These are phyloP conservation scores for Campopleginae sp. DNA, from an alignment of 2,888 invertebrate species.

Conservation along the genomic window DNA sequence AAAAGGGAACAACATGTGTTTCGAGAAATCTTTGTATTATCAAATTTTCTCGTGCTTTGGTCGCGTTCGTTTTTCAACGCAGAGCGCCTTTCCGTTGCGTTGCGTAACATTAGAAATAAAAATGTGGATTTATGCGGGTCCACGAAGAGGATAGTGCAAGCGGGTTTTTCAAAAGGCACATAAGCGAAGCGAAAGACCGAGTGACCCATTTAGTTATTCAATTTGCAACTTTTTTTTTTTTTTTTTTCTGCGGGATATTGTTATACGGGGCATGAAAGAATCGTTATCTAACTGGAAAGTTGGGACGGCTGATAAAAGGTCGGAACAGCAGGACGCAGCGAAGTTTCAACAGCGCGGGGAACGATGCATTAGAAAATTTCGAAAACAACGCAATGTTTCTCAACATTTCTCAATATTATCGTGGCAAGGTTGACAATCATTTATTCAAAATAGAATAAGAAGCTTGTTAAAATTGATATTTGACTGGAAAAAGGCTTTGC, in stretches of 20 bases:
- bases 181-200: not conserved
- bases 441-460: not conserved
- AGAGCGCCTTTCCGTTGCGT: slow-evolving; percentile 38
- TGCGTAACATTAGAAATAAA: slow-evolving; percentile 32
- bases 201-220: not conserved
- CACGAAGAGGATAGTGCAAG: slow-evolving; percentile 29
- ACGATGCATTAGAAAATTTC: no score
- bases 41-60: slow-evolving; percentile 26
- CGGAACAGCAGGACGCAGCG: not conserved
- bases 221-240: not conserved
- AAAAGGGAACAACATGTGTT: not conserved
- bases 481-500: no score
- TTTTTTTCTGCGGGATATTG: not conserved
- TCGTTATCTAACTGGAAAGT: slow-evolving; percentile 17
- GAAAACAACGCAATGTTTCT: not conserved
- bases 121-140: slow-evolving; percentile 64
- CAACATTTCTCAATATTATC: slow-evolving; percentile 1
- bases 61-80: slow-evolving; percentile 27
- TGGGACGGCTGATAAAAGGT: slow-evolving; percentile 8
- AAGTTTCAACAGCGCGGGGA: not conserved
- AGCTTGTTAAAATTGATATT: no score
- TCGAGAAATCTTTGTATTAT: slow-evolving; percentile 21
- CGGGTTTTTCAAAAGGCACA: not conserved
- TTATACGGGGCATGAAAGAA: slow-evolving; percentile 6
- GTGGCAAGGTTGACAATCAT: slow-evolving; percentile 30